Percentiles rank a stretch among this genome's conserved stretches.
Conservation (phyloP, 2,888 invertebrate species). For the Synergus umbraculus region DNA sequence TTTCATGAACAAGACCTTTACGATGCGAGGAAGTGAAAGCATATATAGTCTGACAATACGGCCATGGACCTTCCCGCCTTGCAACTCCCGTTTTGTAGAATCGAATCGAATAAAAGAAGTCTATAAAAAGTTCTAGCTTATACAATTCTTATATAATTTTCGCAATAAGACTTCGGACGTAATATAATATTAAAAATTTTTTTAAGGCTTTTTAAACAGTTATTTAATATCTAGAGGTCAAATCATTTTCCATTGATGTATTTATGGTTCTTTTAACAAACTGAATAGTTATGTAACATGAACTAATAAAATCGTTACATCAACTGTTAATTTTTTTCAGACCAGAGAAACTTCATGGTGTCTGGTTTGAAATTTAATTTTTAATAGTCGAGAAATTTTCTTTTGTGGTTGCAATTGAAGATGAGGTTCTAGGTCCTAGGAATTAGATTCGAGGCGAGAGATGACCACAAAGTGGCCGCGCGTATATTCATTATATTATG, state of each 20-base stretch:
- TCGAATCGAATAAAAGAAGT: constrained; percentile 38
- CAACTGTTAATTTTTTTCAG: background rate
- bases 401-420: background rate
- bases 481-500: constrained; percentile 46
- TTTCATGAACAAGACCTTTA: constrained; percentile 49
- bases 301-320: too few species aligned
- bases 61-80: constrained; percentile 61
- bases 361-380: background rate
- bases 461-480: background rate
- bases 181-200: background rate
- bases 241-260: background rate
- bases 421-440: constrained; percentile 8
- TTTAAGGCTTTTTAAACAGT: background rate
- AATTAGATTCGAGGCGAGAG: background rate
- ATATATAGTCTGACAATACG: constrained; percentile 66
- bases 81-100: constrained; percentile 47
- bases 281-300: too few species aligned
- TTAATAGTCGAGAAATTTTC: background rate
- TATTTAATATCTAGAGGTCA: background rate
- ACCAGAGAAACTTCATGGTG: background rate
- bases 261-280: too few species aligned
- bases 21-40: constrained; percentile 71
- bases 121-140: background rate
- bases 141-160: constrained; percentile 16
- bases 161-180: background rate